Base-by-base conservation (phyloP, 1,140 invertebrate genomes). In the Nilaparvata lugens region DNA sequence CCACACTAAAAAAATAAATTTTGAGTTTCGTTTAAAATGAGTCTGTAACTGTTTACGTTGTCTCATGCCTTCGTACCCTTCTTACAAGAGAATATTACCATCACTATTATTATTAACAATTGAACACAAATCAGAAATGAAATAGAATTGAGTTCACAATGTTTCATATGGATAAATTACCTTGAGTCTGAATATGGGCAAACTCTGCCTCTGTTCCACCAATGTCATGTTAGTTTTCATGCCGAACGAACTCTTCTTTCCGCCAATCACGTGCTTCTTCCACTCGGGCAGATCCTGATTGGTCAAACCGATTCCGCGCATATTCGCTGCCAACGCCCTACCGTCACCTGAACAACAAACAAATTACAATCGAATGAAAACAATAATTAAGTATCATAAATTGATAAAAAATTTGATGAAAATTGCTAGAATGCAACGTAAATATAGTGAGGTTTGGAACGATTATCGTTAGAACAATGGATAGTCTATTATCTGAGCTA, bases 221-320 rank as follows among this genome's bases (percentile, higher is more conserved):
- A 99, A 83, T 4, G 87, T 89, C 67, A 98, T 78, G 68, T 95
- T 96, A 0, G 96, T 98, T 74, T 95, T 96, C 73, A 95, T 97
- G n/a, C 96, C 97, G 70, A 97, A 98, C 0, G 94, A 96, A 0
- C 93, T 95, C 72, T 98, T 98, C 70, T 95, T 93, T 7, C 95
- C 96, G 5, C 94, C 95, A 64, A 94, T 96, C 0, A 99, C 93
- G 69, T 98, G 93, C 71, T 97, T 97, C 71, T 99, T 98, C 97
- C 97, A 99, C 73, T 99, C 97, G 0, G 97, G 96, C 35, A 99
- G 76, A 69, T 99, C 96, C 69, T 90, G 87, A 0, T 82, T 83
- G 43, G 88, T 81, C 1, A 90, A 73, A 0, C 91, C 91, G 24
- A 93, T 86, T 0, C 92, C 91, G 62, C 89, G 73, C 79, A 90